Percentiles rank a stretch among this genome's conserved stretches.
phyloP scores from a whole-genome alignment of 1,140 invertebrate species.

The Musca vetustissima region DNA sequence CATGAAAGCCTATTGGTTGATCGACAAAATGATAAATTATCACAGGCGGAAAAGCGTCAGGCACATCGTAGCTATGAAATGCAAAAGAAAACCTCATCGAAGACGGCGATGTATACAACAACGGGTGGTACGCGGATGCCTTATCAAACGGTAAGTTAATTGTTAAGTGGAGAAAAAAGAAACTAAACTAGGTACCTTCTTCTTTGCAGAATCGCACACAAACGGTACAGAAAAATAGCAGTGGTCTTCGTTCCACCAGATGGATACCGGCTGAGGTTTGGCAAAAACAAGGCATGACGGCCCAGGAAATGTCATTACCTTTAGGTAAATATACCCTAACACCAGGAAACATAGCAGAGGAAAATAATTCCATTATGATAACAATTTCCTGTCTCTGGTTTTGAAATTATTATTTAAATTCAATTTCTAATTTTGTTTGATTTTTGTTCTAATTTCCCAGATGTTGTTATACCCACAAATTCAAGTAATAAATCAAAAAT shows the following conservation, averaged over 20 bases:
- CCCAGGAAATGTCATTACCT: slow-evolving; percentile 90
- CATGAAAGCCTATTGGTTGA: slow-evolving; percentile 96
- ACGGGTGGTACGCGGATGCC: slow-evolving; percentile 46
- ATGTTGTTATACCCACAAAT: slow-evolving; percentile 92
- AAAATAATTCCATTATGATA: slow-evolving; percentile 1
- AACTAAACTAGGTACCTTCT: slow-evolving; percentile 29
- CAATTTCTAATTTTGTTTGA: too few species aligned
- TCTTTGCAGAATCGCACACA: slow-evolving; percentile 55
- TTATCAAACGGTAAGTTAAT: slow-evolving; percentile 63
- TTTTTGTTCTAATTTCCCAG: slow-evolving; percentile 56
- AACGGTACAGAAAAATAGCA: slow-evolving; percentile 41
- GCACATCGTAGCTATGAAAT: slow-evolving; percentile 92
- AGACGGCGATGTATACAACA: slow-evolving; percentile 49
- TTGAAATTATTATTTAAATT: too few species aligned
- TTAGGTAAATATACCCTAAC: slow-evolving; percentile 63
- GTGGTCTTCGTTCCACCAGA: slow-evolving; percentile 58
- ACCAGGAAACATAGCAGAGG: background rate
- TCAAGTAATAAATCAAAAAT: slow-evolving; percentile 83
- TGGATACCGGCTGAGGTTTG: slow-evolving; percentile 87
- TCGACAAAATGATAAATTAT: slow-evolving; percentile 92
- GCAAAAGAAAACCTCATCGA: slow-evolving; percentile 84
- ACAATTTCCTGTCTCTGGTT: too few species aligned
- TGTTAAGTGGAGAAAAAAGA: slow-evolving; percentile 40
- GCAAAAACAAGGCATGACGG: slow-evolving; percentile 89
- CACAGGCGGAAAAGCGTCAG: slow-evolving; percentile 89